A percentile compares a stretch with the other conserved stretches of the same genome.
Conservation (phyloP, 2,797 vertebrate species). For the Xerus rutilus region DNA sequence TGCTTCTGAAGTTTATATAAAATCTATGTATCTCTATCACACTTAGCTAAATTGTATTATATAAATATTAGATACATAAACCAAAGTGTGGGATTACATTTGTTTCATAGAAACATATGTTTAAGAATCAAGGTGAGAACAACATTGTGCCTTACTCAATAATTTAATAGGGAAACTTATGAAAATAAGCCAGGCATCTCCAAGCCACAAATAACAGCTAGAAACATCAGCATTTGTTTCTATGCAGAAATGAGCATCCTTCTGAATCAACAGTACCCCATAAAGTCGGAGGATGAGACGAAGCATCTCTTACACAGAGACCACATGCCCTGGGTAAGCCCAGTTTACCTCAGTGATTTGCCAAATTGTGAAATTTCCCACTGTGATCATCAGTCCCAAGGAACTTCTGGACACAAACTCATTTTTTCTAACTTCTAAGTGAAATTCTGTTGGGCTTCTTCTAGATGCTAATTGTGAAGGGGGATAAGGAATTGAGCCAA, state of each 20-base stretch:
- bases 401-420: background rate
- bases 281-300: background rate
- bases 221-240: background rate
- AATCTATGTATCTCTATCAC: background rate
- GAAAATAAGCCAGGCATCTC: background rate
- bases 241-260: background rate
- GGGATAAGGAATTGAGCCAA: background rate
- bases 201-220: background rate
- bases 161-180: background rate
- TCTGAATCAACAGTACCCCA: background rate
- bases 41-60: background rate
- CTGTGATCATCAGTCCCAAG: background rate
- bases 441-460: background rate
- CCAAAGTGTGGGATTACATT: background rate
- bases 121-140: background rate
- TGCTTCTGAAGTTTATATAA: background rate
- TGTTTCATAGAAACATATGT: background rate
- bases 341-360: background rate
- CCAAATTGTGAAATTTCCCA: background rate
- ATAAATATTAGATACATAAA: background rate
- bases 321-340: background rate
- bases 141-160: background rate
- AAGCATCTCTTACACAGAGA: background rate
- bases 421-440: background rate
- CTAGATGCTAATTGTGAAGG: background rate